A percentile compares a stretch with the other conserved stretches of the same genome.
Evolutionary conservation across 2,113 vertebrate species (phyloP).

Genomic region (Actenoides hombroni): DNA sequence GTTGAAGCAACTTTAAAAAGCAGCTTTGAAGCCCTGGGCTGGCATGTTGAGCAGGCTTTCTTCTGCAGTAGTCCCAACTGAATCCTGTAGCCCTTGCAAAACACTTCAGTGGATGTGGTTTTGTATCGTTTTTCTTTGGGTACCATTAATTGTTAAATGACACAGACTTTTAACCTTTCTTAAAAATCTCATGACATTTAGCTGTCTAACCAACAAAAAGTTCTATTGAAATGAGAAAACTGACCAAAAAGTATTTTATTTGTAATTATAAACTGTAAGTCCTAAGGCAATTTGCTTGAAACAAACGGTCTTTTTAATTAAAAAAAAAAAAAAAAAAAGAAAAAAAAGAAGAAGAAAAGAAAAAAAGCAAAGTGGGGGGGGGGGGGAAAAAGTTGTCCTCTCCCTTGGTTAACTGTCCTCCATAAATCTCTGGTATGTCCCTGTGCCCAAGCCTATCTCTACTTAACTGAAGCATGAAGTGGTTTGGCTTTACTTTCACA

Average conservation of each 20-base stretch:
- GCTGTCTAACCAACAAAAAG: constrained; percentile 73
- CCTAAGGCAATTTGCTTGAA: constrained; percentile 66
- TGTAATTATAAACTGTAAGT: constrained; percentile 58
- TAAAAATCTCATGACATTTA: constrained; percentile 79
- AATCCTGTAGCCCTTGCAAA: background rate
- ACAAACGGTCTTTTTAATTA: constrained; percentile 58
- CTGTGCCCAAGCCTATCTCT: background rate
- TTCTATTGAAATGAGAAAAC: constrained; percentile 68
- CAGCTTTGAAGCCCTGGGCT: background rate
- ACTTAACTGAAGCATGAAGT: background rate
- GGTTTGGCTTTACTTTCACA: background rate
- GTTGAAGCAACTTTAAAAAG: background rate
- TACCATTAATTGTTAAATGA: constrained; percentile 46
- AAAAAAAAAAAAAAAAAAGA: background rate
- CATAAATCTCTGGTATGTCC: constrained; percentile 8
- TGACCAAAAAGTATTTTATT: constrained; percentile 63
- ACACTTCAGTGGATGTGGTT: constrained; percentile 19
- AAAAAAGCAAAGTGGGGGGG: background rate
- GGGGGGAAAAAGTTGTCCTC: background rate
- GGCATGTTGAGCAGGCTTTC: background rate
- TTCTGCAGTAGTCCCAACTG: background rate
- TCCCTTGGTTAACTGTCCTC: background rate
- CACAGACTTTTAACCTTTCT: constrained; percentile 72
- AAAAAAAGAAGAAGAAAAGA: no score
- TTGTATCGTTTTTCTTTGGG: constrained; percentile 19